Evolutionary conservation across 37 sponge, comb jelly and placozoan species (phyloP).

Genomic region (Aphrocallistes beatrix): DNA sequence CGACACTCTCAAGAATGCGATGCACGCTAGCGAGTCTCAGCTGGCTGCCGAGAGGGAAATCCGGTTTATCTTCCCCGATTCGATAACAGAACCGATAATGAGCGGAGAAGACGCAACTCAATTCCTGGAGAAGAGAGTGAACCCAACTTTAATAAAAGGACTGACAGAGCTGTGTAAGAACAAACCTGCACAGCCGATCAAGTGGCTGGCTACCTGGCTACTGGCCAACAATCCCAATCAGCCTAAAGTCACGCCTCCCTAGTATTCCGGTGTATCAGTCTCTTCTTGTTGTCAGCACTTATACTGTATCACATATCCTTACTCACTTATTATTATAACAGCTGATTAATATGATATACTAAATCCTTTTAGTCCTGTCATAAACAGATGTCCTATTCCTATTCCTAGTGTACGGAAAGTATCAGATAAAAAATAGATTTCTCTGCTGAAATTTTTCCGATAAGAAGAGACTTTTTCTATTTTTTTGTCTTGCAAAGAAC

Average conservation of each 20-base stretch:
- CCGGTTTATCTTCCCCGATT: constrained; percentile 75
- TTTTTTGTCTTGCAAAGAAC: no score
- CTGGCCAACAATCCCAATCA: constrained; percentile 91
- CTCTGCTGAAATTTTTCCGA: no score
- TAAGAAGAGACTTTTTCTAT: no score
- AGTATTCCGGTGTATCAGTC: not conserved
- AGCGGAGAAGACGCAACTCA: constrained; percentile 45
- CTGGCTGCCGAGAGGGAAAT: constrained; percentile 85
- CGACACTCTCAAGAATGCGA: constrained; percentile 70
- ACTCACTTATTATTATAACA: not conserved
- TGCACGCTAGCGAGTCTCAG: constrained; percentile 86
- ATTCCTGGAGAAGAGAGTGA: constrained; percentile 64
- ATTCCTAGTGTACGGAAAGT: no score
- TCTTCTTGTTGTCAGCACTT: not conserved
- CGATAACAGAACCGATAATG: constrained; percentile 39
- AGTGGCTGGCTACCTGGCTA: constrained; percentile 88
- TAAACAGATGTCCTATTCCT: no score
- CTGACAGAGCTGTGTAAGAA: constrained; percentile 77
- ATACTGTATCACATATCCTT: not conserved
- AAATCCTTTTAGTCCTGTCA: no score
- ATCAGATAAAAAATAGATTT: no score
- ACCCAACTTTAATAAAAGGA: constrained; percentile 68
- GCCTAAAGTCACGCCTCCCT: constrained; percentile 55
- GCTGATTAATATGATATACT: no score
- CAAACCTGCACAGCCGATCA: constrained; percentile 80